A percentile compares a stretch with the other conserved stretches of the same genome.
Evolutionary conservation across 2,888 invertebrate genomes (phyloP).

Genomic region (Cetonia aurata): DNA sequence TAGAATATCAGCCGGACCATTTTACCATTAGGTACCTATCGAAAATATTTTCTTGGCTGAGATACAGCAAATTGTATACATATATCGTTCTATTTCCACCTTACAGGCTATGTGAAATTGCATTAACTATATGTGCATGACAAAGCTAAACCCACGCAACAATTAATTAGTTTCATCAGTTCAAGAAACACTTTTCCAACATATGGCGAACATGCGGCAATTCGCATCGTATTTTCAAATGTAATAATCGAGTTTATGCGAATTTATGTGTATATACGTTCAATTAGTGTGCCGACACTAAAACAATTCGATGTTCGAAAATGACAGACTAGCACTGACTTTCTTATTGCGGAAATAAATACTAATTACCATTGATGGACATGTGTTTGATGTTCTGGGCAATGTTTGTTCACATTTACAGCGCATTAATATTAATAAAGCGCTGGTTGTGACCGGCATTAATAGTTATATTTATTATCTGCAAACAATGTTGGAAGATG

Average conservation of each 20-base stretch:
- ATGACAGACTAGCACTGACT: conserved; percentile 46
- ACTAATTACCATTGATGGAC: conserved; percentile 47
- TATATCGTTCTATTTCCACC: no score
- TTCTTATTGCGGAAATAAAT: conserved; percentile 48
- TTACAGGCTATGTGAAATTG: no score
- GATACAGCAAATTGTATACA: no score
- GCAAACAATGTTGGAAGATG: conserved; percentile 38
- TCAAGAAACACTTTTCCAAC: neutral
- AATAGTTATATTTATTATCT: conserved; percentile 43
- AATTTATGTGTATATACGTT: conserved; percentile 38
- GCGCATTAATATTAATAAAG: conserved; percentile 46
- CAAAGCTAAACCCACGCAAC: no score
- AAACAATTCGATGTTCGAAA: conserved; percentile 45
- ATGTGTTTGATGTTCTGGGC: conserved; percentile 47
- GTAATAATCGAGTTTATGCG: conserved; percentile 40
- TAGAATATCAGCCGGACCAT: no score
- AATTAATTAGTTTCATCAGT: neutral
- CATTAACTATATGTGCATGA: no score
- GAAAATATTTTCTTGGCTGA: no score
- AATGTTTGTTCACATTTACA: conserved; percentile 50
- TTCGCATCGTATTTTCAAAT: conserved; percentile 43
- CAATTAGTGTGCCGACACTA: conserved; percentile 39
- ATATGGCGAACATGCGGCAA: conserved; percentile 24
- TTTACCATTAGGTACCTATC: no score
- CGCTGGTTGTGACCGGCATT: conserved; percentile 40